Evolutionary conservation across 2,113 vertebrate genomes (phyloP), one percentile per base, ranked within the genome.

Genomic region (Macrotis lagotis): DNA sequence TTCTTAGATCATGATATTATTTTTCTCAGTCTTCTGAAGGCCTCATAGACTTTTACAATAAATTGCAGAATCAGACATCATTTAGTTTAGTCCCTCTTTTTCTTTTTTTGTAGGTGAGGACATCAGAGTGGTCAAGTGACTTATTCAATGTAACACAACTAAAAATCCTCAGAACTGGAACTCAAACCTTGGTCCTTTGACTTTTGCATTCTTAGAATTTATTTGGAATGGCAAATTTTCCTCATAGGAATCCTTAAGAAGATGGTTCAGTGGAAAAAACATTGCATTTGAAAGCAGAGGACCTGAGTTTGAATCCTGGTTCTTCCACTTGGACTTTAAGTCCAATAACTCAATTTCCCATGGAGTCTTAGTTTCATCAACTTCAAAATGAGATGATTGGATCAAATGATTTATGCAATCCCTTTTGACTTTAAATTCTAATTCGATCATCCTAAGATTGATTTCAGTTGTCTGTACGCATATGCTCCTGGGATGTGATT

Each of bases 401-500:
- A 66, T 14, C n/a, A 66, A 16, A n/a, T n/a, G 59, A 16, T 66
- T 37, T 66, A 11, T 66, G n/a, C 31, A 11, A 59, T 28, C 28
- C 28, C 28, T 55, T 55, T 26, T 59, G 28, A 59, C 55, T 59
- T 59, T 31, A 28, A 59, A 31, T 31, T 59, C 9, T 59, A 3
- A 10, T 59, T n/a, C 59, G 11, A n/a, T 0, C 90, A 48, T 94
- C 66, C 3, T 49, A 12, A 52, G 48, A 94, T 95, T 89, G 37
- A 91, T 90, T 93, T 95, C 51, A 59, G 48, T 94, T 94, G 44
- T n/a, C n/a, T 66, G 59, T n/a, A 66, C 14, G 53, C 26, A 55
- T 28, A 55, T 9, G 8, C 53, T 55, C 28, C 8, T 28, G 28
- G 53, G 25, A 55, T 55, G 26, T 55, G 53, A 55, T 55, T 31